These are phyloP conservation scores for Caenorhabditis tropicalis DNA, from an alignment of 1,140 invertebrate species.

Conservation along the genomic window DNA sequence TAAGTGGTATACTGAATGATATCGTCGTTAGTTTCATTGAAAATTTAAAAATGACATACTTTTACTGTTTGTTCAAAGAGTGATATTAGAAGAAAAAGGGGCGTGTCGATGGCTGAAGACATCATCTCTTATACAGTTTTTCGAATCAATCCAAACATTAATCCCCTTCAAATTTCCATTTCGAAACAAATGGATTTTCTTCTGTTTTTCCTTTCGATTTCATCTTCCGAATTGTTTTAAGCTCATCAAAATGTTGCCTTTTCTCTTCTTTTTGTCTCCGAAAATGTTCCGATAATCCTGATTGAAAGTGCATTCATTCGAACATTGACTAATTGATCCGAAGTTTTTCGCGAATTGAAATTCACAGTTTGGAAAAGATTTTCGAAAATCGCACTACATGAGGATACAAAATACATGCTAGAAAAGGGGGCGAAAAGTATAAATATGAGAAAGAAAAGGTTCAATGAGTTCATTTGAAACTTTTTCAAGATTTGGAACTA, in stretches of 20 bases:
- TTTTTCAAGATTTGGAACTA: neutral
- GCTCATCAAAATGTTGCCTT: slow-evolving; percentile 3
- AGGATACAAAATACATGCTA: neutral
- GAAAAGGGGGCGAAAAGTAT: neutral
- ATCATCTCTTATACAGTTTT: neutral
- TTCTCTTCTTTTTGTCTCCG: neutral
- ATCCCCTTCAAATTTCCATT: neutral
- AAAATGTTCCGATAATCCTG: neutral
- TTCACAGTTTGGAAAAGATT: neutral
- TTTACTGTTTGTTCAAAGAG: too few relatives aligned
- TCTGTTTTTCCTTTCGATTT: neutral
- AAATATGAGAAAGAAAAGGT: neutral
- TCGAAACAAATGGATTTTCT: neutral
- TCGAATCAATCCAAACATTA: neutral
- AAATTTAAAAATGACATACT: too few relatives aligned
- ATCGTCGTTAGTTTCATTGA: too few relatives aligned
- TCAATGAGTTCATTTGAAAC: neutral
- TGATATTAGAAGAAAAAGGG: too few relatives aligned
- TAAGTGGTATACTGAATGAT: too few relatives aligned
- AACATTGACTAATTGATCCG: neutral
- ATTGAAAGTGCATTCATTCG: neutral
- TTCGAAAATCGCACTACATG: neutral
- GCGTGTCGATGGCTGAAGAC: neutral
- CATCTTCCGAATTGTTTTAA: neutral
- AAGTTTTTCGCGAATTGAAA: neutral